These are phyloP conservation scores for Criorhina ranunculi DNA, from an alignment of 2,888 invertebrate genomes.

Conservation along the genomic window DNA sequence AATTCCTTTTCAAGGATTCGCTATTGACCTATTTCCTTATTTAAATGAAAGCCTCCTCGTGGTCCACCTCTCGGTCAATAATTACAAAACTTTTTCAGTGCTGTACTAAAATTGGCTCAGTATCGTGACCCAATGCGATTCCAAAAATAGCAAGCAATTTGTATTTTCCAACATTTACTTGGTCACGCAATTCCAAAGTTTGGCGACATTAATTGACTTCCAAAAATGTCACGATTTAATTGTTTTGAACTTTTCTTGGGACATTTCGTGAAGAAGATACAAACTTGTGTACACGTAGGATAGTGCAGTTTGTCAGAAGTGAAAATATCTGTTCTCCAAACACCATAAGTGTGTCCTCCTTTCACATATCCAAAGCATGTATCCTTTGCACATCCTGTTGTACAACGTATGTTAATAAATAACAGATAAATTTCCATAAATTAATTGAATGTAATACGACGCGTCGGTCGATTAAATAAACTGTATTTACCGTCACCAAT, in stretches of 20 bases:
- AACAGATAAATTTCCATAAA: too few relatives aligned
- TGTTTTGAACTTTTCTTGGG: neutral
- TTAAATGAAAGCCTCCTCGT: neutral
- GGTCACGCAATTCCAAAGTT: conserved; percentile 11
- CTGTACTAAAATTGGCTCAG: neutral
- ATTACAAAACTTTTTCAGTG: neutral
- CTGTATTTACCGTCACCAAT: too few relatives aligned
- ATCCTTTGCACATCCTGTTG: too few relatives aligned
- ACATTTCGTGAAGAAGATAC: too few relatives aligned
- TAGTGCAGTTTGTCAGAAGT: too few relatives aligned
- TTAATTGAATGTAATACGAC: too few relatives aligned
- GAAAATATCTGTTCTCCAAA: too few relatives aligned
- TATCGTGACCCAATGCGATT: conserved; percentile 15
- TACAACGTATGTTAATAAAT: too few relatives aligned
- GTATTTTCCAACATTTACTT: conserved; percentile 9
- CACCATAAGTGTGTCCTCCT: too few relatives aligned
- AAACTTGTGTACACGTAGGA: neutral
- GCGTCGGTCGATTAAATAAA: too few relatives aligned
- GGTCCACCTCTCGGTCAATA: neutral
- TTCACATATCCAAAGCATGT: too few relatives aligned
- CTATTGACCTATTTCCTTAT: neutral
- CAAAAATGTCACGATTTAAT: conserved; percentile 18
- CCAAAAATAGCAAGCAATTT: neutral
- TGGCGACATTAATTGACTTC: conserved; percentile 20
- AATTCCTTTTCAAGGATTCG: neutral